A percentile compares a stretch with the other conserved stretches of the same genome.
These are phyloP conservation scores for Drosophila nigrodunni DNA, from an alignment of 1,140 invertebrate species.

Conservation along the genomic window DNA sequence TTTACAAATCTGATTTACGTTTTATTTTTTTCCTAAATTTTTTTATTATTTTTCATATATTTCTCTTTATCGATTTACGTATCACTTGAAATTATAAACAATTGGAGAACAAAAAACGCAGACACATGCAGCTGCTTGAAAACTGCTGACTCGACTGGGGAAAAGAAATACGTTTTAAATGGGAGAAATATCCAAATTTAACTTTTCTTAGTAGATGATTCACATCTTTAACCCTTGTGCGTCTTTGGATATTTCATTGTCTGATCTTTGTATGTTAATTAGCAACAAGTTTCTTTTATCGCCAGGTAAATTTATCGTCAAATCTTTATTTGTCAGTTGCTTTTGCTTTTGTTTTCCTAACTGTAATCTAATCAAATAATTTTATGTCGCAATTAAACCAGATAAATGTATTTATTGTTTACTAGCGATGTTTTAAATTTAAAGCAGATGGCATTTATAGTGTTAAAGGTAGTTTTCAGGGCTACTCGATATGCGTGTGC, in stretches of 20 bases:
- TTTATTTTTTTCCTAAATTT: too few species aligned
- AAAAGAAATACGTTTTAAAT: slow-evolving; percentile 66
- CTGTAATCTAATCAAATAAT: background rate
- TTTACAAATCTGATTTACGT: background rate
- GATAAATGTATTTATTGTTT: background rate
- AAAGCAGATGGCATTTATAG: background rate
- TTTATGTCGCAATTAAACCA: background rate
- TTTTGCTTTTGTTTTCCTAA: background rate
- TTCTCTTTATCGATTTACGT: slow-evolving; percentile 28
- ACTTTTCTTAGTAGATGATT: slow-evolving; percentile 74
- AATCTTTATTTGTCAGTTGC: background rate
- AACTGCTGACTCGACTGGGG: slow-evolving; percentile 70
- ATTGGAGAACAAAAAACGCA: slow-evolving; percentile 24
- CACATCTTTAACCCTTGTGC: slow-evolving; percentile 69
- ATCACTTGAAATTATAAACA: slow-evolving; percentile 39
- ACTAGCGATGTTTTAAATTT: background rate
- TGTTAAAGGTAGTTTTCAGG: slow-evolving; percentile 36
- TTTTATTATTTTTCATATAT: slow-evolving; percentile 8
- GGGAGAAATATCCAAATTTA: slow-evolving; percentile 77
- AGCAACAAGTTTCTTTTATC: background rate
- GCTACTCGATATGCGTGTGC: background rate
- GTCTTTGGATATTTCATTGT: background rate
- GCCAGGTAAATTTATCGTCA: background rate
- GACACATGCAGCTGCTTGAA: slow-evolving; percentile 48
- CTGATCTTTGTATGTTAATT: slow-evolving; percentile 8